Percentiles rank a stretch among this genome's conserved stretches.
Conservation (phyloP, 2,797 vertebrate species). For the Pantherophis alleghaniensis region DNA sequence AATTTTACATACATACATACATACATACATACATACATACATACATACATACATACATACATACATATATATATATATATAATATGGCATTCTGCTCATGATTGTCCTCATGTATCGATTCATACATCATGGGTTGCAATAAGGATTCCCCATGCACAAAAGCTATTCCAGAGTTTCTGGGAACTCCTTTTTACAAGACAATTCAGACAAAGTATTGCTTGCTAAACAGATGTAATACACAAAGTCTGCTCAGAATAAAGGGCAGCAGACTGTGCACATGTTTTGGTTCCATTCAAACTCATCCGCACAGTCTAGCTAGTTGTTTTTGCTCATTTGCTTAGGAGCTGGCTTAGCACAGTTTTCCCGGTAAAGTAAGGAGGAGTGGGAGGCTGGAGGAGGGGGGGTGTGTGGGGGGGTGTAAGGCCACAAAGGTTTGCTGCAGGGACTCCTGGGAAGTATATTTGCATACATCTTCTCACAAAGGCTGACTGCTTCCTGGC, state of each 20-base stretch:
- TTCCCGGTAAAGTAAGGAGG: constrained; percentile 70
- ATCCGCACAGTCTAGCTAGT: constrained; percentile 67
- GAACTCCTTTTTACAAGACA: constrained; percentile 65
- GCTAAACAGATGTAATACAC: constrained; percentile 73
- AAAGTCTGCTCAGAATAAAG: constrained; percentile 70
- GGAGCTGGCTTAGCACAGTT: constrained; percentile 68
- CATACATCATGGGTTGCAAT: neutral
- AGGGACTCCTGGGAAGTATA: constrained; percentile 73
- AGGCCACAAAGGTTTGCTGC: constrained; percentile 70
- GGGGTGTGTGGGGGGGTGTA: constrained; percentile 27
- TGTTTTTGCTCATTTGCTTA: constrained; percentile 70
- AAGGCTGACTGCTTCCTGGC: constrained; percentile 79
- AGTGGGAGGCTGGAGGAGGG: constrained; percentile 27
- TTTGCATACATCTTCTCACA: constrained; percentile 77
- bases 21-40: no score
- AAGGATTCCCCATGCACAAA: constrained; percentile 34
- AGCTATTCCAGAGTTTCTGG: constrained; percentile 56
- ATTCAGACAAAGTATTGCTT: constrained; percentile 68
- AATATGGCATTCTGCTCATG: neutral
- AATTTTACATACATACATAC: neutral
- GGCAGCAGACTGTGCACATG: constrained; percentile 73
- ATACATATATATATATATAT: no score
- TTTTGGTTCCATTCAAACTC: constrained; percentile 69
- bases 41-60: no score
- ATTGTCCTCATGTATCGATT: neutral